These are phyloP conservation scores for Telmatochromis bifrenatus DNA, from an alignment of 2,113 vertebrate species.

Conservation along the genomic window DNA sequence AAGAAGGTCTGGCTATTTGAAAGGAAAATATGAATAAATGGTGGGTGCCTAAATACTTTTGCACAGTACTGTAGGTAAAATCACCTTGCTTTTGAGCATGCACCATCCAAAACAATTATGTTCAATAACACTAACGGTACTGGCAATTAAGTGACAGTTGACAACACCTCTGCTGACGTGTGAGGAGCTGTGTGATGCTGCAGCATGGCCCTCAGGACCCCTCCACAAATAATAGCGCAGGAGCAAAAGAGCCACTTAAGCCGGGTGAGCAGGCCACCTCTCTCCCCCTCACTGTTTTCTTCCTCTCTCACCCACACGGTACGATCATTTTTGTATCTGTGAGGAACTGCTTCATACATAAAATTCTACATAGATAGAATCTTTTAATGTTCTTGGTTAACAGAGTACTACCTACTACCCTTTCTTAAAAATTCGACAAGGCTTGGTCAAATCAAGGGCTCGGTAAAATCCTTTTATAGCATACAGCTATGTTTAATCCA, in stretches of 20 bases:
- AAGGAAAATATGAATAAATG: neutral
- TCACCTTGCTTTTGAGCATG: neutral
- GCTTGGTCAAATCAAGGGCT: neutral
- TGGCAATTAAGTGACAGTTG: neutral
- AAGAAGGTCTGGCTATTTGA: neutral
- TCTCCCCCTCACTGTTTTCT: slow-evolving; percentile 15
- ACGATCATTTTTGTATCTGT: neutral
- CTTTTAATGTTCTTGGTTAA: neutral
- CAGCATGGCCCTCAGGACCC: slow-evolving; percentile 83
- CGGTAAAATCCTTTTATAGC: neutral
- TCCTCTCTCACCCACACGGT: slow-evolving; percentile 17
- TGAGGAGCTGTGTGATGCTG: slow-evolving; percentile 80
- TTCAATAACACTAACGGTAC: neutral
- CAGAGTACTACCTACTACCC: neutral
- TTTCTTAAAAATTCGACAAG: neutral
- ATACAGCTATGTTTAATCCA: neutral
- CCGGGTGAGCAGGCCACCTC: slow-evolving; percentile 60
- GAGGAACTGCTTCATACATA: neutral
- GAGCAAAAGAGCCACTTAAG: slow-evolving; percentile 65
- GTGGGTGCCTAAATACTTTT: neutral
- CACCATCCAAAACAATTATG: neutral
- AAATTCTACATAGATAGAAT: neutral
- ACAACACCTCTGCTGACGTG: slow-evolving; percentile 14
- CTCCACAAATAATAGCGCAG: slow-evolving; percentile 97
- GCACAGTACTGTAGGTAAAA: neutral